Conservation (phyloP, 2,888 invertebrate species). For the Mesochorus sp. region DNA sequence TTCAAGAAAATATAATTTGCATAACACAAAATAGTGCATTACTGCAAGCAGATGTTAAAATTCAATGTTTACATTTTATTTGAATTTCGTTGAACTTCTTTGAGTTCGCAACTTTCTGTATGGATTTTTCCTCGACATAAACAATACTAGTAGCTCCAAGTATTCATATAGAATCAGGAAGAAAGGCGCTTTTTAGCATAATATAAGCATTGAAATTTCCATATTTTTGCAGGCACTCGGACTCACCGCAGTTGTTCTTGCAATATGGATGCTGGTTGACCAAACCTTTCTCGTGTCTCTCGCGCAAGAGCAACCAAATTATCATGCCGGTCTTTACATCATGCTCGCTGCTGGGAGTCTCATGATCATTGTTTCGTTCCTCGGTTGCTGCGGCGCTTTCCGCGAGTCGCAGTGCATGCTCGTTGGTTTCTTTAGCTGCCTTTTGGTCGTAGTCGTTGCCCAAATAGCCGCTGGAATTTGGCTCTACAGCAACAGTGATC, state of each 20-base stretch:
- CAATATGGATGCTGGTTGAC: conserved; percentile 91
- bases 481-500: conserved; percentile 88
- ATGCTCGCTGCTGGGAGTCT: conserved; percentile 88
- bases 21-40: not conserved
- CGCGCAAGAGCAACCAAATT: conserved; percentile 86
- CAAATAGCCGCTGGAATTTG: conserved; percentile 91
- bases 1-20: not conserved
- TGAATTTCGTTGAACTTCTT: not conserved
- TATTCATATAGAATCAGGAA: not conserved
- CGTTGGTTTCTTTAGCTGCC: conserved; percentile 90
- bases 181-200: conserved; percentile 4
- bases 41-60: not conserved
- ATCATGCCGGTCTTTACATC: conserved; percentile 88
- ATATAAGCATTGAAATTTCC: conserved; percentile 31
- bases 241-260: conserved; percentile 86
- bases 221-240: conserved; percentile 87
- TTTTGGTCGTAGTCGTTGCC: conserved; percentile 90
- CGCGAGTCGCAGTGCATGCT: conserved; percentile 91
- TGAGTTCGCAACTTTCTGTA: not conserved
- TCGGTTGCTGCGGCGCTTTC: conserved; percentile 93
- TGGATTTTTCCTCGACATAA: not conserved
- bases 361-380: conserved; percentile 89
- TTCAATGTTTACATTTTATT: conserved; percentile 8
- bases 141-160: conserved; percentile 5
- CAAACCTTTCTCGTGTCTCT: conserved; percentile 88